These are phyloP conservation scores for Homarus gammarus DNA, from an alignment of 2,888 invertebrate genomes.

Conservation along the genomic window DNA sequence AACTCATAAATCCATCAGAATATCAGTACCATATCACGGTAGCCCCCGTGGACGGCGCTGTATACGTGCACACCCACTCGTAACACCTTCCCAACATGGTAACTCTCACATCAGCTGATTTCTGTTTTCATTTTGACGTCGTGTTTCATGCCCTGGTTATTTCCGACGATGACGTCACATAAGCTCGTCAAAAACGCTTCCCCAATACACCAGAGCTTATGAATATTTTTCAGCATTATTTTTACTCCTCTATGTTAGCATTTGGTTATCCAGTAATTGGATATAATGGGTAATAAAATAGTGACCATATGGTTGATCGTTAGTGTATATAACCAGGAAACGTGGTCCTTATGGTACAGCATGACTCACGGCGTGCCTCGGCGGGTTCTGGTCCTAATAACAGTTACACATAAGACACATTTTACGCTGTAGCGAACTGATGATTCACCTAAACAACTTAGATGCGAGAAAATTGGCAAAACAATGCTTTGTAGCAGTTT, in stretches of 20 bases:
- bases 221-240: not conserved
- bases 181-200: not conserved
- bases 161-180: not conserved
- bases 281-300: conserved; percentile 32
- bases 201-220: not conserved
- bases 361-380: conserved; percentile 21
- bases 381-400: conserved; percentile 14
- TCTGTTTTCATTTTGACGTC: conserved; percentile 11
- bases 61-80: conserved; percentile 5
- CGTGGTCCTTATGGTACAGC: conserved; percentile 31
- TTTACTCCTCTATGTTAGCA: conserved; percentile 19
- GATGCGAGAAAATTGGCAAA: not conserved
- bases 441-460: not conserved
- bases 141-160: not conserved
- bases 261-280: conserved; percentile 33
- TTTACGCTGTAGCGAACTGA: not conserved
- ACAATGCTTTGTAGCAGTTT: not conserved
- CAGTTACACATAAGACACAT: conserved; percentile 21
- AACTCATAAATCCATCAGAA: conserved; percentile 57
- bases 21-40: conserved; percentile 36
- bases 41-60: conserved; percentile 5
- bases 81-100: not conserved
- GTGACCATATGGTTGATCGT: conserved; percentile 46
- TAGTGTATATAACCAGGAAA: not conserved
- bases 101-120: conserved; percentile 1